phyloP scores from a whole-genome alignment of 2,888 invertebrate genomes.

The Drosophila seclusa region DNA sequence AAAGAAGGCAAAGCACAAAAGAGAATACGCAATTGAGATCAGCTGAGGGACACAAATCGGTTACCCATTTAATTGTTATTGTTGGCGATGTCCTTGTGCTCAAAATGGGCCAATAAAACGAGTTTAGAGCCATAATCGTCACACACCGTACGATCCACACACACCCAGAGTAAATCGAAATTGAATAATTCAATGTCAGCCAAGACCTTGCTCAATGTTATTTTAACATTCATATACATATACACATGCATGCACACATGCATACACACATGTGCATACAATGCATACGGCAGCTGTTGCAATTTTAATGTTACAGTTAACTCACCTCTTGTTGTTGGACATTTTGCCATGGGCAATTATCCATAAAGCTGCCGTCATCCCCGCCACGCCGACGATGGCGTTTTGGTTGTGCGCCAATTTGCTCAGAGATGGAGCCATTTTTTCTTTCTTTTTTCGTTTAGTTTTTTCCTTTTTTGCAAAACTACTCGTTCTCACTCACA shows the following conservation, averaged over 20 bases:
- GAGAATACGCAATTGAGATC: conserved; percentile 39
- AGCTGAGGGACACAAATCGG: conserved; percentile 36
- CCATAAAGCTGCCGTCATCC: conserved; percentile 88
- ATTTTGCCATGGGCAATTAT: conserved; percentile 86
- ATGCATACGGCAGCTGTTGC: conserved; percentile 5
- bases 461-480: conserved; percentile 15
- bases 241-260: neutral
- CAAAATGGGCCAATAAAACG: conserved; percentile 51
- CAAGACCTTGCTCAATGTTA: conserved; percentile 65
- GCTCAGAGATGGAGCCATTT: conserved; percentile 91
- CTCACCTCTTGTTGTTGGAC: conserved; percentile 86
- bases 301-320: conserved; percentile 2
- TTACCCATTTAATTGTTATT: conserved; percentile 10
- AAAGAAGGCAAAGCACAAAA: conserved; percentile 17
- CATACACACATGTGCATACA: neutral
- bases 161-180: conserved; percentile 26
- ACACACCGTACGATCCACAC: conserved; percentile 55
- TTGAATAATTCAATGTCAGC: conserved; percentile 67
- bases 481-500: conserved; percentile 28
- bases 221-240: neutral
- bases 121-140: conserved; percentile 29
- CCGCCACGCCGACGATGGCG: conserved; percentile 88
- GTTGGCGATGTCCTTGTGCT: conserved; percentile 42
- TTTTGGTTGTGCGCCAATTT: conserved; percentile 89
- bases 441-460: conserved; percentile 28